These are phyloP conservation scores for Linurgus olivaceus DNA, from an alignment of 2,797 vertebrate species.

Conservation along the genomic window DNA sequence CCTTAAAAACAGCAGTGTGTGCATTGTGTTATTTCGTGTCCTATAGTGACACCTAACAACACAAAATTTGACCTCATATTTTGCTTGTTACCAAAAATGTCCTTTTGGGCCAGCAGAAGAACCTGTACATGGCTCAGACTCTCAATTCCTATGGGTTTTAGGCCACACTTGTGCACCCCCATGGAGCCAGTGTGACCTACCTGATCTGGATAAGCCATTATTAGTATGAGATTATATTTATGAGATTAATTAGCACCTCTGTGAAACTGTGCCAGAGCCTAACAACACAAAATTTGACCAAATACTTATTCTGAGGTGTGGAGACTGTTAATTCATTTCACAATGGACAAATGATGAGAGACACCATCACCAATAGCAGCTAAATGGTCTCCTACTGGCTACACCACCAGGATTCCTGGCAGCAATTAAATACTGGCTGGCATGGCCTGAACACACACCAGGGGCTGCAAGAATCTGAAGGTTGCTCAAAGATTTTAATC, in stretches of 20 bases:
- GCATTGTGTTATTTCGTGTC: rapidly evolving
- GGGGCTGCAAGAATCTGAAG: background rate
- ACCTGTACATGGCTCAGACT: background rate
- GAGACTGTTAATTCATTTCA: background rate
- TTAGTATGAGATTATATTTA: background rate
- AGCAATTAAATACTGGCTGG: background rate
- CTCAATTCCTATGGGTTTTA: background rate
- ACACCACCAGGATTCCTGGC: background rate
- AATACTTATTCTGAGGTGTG: background rate
- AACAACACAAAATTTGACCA: background rate
- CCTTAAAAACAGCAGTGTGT: background rate
- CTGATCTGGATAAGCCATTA: background rate
- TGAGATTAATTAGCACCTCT: background rate
- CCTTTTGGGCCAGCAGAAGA: background rate
- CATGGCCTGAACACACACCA: background rate
- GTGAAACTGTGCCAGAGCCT: background rate
- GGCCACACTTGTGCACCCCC: background rate
- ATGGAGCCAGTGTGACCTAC: background rate
- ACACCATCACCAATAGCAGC: background rate
- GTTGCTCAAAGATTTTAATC: slow-evolving; percentile 38
- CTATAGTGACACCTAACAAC: too few species aligned
- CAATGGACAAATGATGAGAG: background rate
- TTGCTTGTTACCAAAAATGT: background rate
- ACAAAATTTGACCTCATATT: background rate
- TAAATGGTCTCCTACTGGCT: background rate